Conservation (phyloP, 2,113 vertebrate genomes). For the Plotosus lineatus region DNA sequence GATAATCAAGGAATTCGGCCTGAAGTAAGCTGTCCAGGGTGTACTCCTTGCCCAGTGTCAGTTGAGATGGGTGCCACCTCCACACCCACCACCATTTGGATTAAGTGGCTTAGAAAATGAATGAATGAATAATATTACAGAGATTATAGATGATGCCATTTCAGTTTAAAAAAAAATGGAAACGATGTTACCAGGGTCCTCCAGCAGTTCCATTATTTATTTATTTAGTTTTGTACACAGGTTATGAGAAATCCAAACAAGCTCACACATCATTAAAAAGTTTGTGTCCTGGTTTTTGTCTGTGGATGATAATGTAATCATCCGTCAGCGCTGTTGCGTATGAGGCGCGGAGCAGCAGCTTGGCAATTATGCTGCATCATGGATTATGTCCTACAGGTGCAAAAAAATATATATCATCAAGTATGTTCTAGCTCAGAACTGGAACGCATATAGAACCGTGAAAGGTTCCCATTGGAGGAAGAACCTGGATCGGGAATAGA, state of each 20-base stretch:
- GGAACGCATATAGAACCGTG: neutral
- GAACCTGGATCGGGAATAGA: no score
- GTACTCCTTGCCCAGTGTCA: no score
- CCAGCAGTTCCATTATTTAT: neutral
- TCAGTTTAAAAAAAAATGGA: neutral
- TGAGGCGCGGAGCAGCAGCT: neutral
- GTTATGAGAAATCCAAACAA: neutral
- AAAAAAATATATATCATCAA: neutral
- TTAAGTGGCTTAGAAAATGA: no score
- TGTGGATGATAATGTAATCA: neutral
- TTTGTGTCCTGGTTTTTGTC: neutral
- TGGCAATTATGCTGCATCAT: neutral
- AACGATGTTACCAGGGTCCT: neutral
- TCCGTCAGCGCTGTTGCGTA: neutral
- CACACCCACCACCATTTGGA: neutral
- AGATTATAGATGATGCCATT: neutral
- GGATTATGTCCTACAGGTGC: neutral
- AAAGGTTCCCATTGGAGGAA: neutral
- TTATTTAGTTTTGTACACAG: neutral
- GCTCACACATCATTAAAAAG: neutral
- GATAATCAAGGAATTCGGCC: neutral
- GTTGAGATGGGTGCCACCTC: no score
- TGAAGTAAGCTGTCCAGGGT: neutral
- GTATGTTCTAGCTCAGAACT: neutral
- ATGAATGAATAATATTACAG: neutral